Evolutionary conservation across 2,797 vertebrate genomes (phyloP), one percentile per base, ranked within the genome.

Genomic region (Xenopus petersii): DNA sequence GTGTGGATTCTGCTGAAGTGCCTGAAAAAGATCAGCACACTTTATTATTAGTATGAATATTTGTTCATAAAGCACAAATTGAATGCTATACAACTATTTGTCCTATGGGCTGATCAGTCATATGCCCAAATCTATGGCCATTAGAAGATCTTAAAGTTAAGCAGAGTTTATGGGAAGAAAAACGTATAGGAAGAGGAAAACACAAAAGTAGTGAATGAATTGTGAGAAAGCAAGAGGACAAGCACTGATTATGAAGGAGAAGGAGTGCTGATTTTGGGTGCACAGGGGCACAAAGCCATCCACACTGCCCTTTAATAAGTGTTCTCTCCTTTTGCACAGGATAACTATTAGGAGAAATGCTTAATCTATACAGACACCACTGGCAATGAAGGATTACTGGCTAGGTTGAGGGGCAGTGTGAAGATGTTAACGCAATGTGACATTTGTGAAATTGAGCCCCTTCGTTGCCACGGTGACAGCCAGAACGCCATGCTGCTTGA

Each of bases 361-460:
- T 59, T 24, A 59, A 59, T 59, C 56, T 59, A 24, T 10, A 59
- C 9, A 59, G 21, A 24, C 56, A 59, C n/a, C 17, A 59, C 56
- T 59, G n/a, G 56, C n/a, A 59, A 59, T 59, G 56, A 64, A 73
- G 71, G 71, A 71, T 74, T 79, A 79, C 73, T 74, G 73, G 75
- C 73, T 77, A 73, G 86, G 93, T 92, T 94, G 95, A 93, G 94
- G 94, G 94, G 94, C 93, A 96, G 94, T 94, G 93, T 95, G 95
- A 96, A 98, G 96, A 97, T 96, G 98, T 97, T 98, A 98, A 98
- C 95, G 92, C 94, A 97, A 97, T 96, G 94, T 96, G 96, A 98
- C 96, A 98, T 95, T 96, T 97, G 91, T 95, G 94, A 98, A 97
- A 98, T 30, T 94, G 98, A 95, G 95, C 94, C 92, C 94, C 92